phyloP scores from a whole-genome alignment of 2,888 invertebrate species.

The Onthophagus sagittarius region DNA sequence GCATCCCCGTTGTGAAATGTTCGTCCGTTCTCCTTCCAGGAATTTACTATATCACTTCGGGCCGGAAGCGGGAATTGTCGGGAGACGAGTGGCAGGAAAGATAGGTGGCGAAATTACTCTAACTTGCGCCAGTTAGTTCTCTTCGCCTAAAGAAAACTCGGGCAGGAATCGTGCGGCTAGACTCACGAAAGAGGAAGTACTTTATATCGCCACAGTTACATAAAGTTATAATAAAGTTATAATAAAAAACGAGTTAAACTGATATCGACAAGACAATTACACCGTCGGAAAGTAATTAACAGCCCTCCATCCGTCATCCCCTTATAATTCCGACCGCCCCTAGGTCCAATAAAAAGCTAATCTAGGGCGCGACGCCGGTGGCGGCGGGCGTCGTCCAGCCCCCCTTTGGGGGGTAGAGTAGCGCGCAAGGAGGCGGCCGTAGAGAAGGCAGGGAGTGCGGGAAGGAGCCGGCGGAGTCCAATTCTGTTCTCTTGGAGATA shows the following conservation, averaged over 20 bases:
- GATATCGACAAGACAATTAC: background rate
- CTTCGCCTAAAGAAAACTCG: background rate
- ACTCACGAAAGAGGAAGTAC: background rate
- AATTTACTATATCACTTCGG: slow-evolving; percentile 40
- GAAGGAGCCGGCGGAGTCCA: slow-evolving; percentile 38
- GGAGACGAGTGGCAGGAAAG: slow-evolving; percentile 24
- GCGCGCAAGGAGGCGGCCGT: slow-evolving; percentile 4
- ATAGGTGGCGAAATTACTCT: slow-evolving; percentile 24
- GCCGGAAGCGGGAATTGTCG: slow-evolving; percentile 33
- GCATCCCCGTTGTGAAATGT: slow-evolving; percentile 43
- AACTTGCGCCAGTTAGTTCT: slow-evolving; percentile 14
- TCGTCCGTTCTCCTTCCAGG: slow-evolving; percentile 43
- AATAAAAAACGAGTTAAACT: background rate
- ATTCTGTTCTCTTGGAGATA: slow-evolving; percentile 50
- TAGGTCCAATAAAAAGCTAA: slow-evolving; percentile 47
- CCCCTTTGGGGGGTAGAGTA: slow-evolving; percentile 32
- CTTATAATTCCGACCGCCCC: slow-evolving; percentile 16
- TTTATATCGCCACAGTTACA: background rate
- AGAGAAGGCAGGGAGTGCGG: background rate
- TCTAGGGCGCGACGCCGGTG: slow-evolving; percentile 49
- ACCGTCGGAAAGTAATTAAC: background rate
- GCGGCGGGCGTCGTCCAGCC: slow-evolving; percentile 38
- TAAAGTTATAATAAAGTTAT: background rate
- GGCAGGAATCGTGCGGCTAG: background rate
- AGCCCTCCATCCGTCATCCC: background rate